Conservation (phyloP, 2,797 vertebrate species). For the Catostomus latipinnis region DNA sequence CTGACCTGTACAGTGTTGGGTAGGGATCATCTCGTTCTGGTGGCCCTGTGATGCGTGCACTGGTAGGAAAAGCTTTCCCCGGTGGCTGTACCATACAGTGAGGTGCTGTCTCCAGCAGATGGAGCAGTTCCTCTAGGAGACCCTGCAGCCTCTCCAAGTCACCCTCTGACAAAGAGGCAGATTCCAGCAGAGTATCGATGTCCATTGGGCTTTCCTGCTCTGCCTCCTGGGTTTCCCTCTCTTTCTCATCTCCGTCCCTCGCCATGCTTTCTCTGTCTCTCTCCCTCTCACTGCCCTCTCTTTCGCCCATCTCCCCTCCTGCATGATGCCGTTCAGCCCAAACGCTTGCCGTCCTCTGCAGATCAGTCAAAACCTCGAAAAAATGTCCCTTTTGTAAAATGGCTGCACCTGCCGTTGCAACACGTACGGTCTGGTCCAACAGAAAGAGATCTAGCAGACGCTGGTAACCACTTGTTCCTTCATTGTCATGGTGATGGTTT, state of each 20-base stretch:
- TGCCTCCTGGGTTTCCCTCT: conserved; percentile 60
- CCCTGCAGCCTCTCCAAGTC: conserved; percentile 92
- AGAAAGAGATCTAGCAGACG: conserved; percentile 92
- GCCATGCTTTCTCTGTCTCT: conserved; percentile 35
- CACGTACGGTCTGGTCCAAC: conserved; percentile 93
- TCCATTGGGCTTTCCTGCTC: conserved; percentile 90
- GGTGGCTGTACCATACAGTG: conserved; percentile 96
- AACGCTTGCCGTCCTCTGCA: conserved; percentile 85
- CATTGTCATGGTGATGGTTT: conserved; percentile 51
- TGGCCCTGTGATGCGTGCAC: conserved; percentile 93
- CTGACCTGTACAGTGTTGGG: conserved; percentile 91
- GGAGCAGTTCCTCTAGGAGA: conserved; percentile 92
- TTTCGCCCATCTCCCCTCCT: conserved; percentile 81
- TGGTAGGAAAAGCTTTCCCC: conserved; percentile 95
- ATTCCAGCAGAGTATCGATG: conserved; percentile 87
- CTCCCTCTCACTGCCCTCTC: conserved; percentile 74
- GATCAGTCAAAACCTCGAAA: conserved; percentile 90
- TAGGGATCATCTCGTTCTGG: conserved; percentile 96
- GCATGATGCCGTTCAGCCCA: conserved; percentile 84
- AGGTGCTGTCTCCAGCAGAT: conserved; percentile 93
- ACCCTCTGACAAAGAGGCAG: conserved; percentile 87
- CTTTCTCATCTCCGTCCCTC: conserved; percentile 50
- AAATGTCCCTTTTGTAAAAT: conserved; percentile 96
- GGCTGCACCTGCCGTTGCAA: conserved; percentile 94
- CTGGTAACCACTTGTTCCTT: conserved; percentile 81